These are phyloP conservation scores for Gymnothorax reevesii DNA, from an alignment of 2,797 vertebrate species.

Conservation along the genomic window DNA sequence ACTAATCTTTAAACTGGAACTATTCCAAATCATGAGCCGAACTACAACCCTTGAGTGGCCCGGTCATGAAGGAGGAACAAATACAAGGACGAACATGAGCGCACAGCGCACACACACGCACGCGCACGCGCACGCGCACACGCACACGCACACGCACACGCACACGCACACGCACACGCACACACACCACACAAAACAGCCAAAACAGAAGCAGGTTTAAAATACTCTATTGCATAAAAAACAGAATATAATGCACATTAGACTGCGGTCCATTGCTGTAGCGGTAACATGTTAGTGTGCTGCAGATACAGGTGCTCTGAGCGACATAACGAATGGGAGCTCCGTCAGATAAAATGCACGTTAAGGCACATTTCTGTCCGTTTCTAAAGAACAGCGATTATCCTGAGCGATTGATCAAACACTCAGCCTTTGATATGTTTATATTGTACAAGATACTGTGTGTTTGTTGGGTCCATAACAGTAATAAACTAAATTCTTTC, in stretches of 20 bases:
- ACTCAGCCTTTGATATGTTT: not conserved
- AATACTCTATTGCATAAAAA: slow-evolving; percentile 16
- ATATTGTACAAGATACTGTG: not conserved
- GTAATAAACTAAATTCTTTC: not conserved
- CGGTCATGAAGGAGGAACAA: no score
- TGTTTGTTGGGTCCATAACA: not conserved
- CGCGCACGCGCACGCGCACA: no score
- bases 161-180: not conserved
- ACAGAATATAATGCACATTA: not conserved
- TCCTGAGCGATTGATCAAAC: not conserved
- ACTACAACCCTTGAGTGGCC: no score
- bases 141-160: no score
- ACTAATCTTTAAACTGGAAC: no score
- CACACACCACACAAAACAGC: not conserved
- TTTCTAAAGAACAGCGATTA: not conserved
- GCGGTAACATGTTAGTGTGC: not conserved
- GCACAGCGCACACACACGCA: no score
- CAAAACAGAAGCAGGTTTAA: not conserved
- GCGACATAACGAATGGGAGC: not conserved
- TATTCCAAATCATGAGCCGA: no score
- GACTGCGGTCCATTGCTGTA: not conserved
- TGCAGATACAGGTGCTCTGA: slow-evolving; percentile 3
- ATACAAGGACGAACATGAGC: no score
- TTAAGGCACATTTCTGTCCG: slow-evolving; percentile 9
- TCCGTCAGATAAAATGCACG: not conserved